Evolutionary conservation across 2,113 vertebrate species (phyloP).

Genomic region (Macrotus californicus): DNA sequence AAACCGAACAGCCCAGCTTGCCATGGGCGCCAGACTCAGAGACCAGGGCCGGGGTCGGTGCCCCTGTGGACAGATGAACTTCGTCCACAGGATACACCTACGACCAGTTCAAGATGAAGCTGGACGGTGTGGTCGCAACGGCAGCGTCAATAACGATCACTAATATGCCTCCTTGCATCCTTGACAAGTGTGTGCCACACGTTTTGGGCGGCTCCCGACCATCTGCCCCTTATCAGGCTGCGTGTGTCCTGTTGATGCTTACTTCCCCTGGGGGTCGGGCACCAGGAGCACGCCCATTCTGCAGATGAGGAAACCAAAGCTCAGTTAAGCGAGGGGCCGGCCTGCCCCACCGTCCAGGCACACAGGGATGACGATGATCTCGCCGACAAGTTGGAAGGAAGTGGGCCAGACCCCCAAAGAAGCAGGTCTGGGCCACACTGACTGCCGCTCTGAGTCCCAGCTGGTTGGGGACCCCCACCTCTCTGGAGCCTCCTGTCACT

Average conservation of each 20-base stretch:
- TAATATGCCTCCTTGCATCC: background rate
- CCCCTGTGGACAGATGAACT: background rate
- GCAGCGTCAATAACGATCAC: rapidly evolving
- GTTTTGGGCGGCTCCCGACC: too few species aligned
- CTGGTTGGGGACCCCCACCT: background rate
- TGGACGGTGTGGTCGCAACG: rapidly evolving
- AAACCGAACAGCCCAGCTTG: background rate
- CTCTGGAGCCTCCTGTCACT: background rate
- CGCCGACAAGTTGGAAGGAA: background rate
- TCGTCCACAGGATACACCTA: background rate
- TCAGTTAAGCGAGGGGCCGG: background rate
- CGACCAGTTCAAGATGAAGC: background rate
- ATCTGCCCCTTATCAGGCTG: rapidly evolving
- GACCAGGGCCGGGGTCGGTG: rapidly evolving
- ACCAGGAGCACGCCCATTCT: background rate
- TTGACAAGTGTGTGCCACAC: background rate
- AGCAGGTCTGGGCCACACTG: background rate
- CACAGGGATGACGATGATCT: background rate
- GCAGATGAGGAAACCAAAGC: background rate
- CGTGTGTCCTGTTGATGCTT: rapidly evolving
- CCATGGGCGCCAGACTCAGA: background rate
- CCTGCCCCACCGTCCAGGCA: background rate
- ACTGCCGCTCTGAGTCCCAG: background rate
- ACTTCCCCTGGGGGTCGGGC: too few species aligned
- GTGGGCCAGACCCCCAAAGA: background rate